Evolutionary conservation across 2,888 invertebrate species (phyloP).

Genomic region (Lysandra coridon): DNA sequence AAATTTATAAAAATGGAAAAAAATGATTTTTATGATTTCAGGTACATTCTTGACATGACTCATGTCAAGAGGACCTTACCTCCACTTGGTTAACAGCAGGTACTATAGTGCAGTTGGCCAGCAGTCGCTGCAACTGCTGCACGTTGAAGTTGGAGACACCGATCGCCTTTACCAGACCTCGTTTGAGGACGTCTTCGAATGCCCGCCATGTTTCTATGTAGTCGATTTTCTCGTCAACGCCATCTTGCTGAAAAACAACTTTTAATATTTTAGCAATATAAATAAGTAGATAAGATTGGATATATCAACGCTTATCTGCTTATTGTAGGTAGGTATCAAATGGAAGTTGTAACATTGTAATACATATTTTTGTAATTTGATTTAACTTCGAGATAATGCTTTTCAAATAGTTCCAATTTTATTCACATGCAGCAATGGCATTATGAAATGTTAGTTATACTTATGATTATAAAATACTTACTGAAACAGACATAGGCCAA

Average conservation of each 20-base stretch:
- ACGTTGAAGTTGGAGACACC: conserved; percentile 91
- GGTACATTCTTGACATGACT: background rate
- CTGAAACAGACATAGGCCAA: conserved; percentile 67
- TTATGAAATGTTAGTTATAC: background rate
- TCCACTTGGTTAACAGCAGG: conserved; percentile 81
- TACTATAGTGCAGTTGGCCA: conserved; percentile 79
- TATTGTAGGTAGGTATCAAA: too few relatives aligned
- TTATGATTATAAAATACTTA: conserved; percentile 45
- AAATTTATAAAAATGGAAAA: too few relatives aligned
- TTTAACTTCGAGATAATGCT: too few relatives aligned
- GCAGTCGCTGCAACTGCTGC: conserved; percentile 83
- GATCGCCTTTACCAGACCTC: conserved; percentile 84
- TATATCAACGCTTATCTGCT: too few relatives aligned
- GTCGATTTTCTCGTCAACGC: conserved; percentile 82
- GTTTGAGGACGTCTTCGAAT: conserved; percentile 84
- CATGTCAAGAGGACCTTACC: conserved; percentile 46
- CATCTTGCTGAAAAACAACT: conserved; percentile 53
- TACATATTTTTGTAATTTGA: too few relatives aligned
- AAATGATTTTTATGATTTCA: background rate
- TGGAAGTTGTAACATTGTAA: too few relatives aligned
- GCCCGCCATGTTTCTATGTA: conserved; percentile 87
- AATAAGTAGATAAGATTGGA: background rate
- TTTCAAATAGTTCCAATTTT: too few relatives aligned
- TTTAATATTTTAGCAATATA: background rate
- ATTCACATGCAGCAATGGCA: too few relatives aligned